phyloP scores from a whole-genome alignment of 2,888 invertebrate genomes.

The Nysson spinosus region DNA sequence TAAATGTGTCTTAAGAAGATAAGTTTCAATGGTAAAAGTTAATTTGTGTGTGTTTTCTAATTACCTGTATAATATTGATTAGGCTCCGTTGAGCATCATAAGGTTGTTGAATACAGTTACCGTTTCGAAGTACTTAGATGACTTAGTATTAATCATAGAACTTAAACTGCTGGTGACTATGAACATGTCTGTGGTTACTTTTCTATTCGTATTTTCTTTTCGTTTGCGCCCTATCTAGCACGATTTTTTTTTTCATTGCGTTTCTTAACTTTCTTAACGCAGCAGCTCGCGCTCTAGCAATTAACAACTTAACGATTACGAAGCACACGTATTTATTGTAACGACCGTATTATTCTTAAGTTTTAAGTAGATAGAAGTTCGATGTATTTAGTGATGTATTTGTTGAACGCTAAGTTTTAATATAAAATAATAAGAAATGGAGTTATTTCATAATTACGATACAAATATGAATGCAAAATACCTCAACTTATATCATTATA shows the following conservation, averaged over 20 bases:
- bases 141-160: slow-evolving; percentile 51
- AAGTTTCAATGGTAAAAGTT: slow-evolving; percentile 23
- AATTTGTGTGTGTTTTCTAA: slow-evolving; percentile 27
- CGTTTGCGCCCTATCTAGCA: too few relatives aligned
- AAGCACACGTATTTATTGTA: slow-evolving; percentile 81
- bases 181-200: slow-evolving; percentile 38
- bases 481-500: too few relatives aligned
- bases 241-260: too few relatives aligned
- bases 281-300: slow-evolving; percentile 74
- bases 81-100: slow-evolving; percentile 43
- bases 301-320: slow-evolving; percentile 83
- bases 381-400: slow-evolving; percentile 45
- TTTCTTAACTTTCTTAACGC: too few relatives aligned
- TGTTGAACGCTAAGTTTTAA: slow-evolving; percentile 52
- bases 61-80: slow-evolving; percentile 38
- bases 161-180: slow-evolving; percentile 22
- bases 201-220: slow-evolving; percentile 26
- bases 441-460: too few relatives aligned
- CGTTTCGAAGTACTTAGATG: slow-evolving; percentile 54
- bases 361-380: slow-evolving; percentile 20
- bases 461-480: too few relatives aligned
- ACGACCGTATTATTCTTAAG: slow-evolving; percentile 81
- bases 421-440: slow-evolving; percentile 34
- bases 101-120: slow-evolving; percentile 53
- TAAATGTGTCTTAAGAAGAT: slow-evolving; percentile 29